Conservation (phyloP, 2,113 vertebrate species). For the Tenrec ecaudatus region DNA sequence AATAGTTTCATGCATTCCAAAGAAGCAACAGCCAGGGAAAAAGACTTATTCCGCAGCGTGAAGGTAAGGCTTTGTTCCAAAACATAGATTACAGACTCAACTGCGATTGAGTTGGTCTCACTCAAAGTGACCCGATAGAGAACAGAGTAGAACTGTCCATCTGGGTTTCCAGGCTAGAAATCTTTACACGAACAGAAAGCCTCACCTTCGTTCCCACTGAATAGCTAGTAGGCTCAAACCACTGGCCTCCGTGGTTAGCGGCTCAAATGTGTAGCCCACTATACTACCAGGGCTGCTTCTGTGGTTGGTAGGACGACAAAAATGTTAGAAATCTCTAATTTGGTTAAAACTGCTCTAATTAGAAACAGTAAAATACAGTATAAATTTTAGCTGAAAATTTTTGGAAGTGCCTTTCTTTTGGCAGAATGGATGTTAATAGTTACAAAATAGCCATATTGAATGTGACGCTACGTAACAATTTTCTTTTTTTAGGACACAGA, state of each 20-base stretch:
- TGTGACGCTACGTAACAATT: conserved; percentile 51
- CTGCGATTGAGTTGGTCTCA: too few relatives aligned
- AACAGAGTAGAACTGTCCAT: too few relatives aligned
- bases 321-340: background rate
- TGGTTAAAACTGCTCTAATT: background rate
- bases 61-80: conserved; percentile 89
- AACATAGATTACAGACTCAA: background rate
- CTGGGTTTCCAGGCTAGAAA: too few relatives aligned
- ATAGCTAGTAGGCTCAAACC: too few relatives aligned
- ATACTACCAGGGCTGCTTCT: background rate
- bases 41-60: conserved; percentile 96
- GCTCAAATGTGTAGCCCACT: too few relatives aligned
- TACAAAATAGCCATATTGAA: background rate
- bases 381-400: conserved; percentile 27
- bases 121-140: too few relatives aligned
- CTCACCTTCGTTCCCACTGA: too few relatives aligned
- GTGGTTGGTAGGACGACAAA: background rate
- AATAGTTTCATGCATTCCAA: conserved; percentile 96
- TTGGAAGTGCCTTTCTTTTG: conserved; percentile 45
- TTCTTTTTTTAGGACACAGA: conserved; percentile 92
- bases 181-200: too few relatives aligned
- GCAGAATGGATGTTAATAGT: background rate
- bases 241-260: too few relatives aligned
- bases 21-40: conserved; percentile 93
- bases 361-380: background rate